phyloP scores from a whole-genome alignment of 2,113 vertebrate species.

The Circaetus gallicus region DNA sequence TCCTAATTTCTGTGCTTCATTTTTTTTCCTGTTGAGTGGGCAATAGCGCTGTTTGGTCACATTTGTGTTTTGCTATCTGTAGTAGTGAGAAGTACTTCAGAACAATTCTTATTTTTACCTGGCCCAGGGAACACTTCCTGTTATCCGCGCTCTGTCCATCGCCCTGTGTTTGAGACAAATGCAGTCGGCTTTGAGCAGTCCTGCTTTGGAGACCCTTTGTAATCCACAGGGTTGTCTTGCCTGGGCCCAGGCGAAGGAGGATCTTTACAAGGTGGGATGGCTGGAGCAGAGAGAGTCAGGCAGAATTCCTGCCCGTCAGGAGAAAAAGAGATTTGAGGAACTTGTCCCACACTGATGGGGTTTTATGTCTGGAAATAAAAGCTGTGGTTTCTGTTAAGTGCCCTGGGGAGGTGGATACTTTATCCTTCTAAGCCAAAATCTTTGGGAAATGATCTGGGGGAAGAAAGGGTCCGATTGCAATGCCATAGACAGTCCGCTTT shows the following conservation, averaged over 20 bases:
- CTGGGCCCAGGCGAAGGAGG: slow-evolving; percentile 73
- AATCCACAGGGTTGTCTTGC: slow-evolving; percentile 67
- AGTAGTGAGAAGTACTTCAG: not conserved
- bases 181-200: slow-evolving; percentile 66
- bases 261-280: slow-evolving; percentile 59
- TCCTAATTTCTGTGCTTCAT: not conserved
- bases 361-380: not conserved
- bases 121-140: slow-evolving; percentile 69
- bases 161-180: slow-evolving; percentile 73
- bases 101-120: slow-evolving; percentile 57
- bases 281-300: slow-evolving; percentile 67
- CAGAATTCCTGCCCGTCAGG: slow-evolving; percentile 66
- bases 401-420: not conserved
- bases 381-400: not conserved
- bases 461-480: too few relatives aligned
- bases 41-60: not conserved
- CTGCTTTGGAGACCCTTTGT: slow-evolving; percentile 17
- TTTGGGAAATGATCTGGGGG: not conserved
- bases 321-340: not conserved
- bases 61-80: not conserved
- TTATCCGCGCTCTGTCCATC: not conserved
- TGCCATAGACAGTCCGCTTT: not conserved
- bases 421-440: not conserved
- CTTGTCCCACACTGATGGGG: not conserved
- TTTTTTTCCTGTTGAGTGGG: not conserved